Evolutionary conservation across 2,888 invertebrate species (phyloP).

Genomic region (Alviniconcha strummeri): DNA sequence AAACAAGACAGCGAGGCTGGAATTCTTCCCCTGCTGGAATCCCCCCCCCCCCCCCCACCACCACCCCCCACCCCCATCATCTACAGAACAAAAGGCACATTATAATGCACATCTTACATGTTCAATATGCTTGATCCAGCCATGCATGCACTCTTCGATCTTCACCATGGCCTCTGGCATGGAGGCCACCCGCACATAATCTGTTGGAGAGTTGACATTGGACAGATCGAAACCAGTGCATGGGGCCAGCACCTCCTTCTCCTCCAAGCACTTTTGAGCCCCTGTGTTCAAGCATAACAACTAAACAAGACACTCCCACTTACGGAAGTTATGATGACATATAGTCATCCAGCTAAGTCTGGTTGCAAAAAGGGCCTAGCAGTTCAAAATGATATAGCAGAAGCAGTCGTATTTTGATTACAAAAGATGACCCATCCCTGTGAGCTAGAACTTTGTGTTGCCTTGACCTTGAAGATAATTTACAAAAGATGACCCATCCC

Average conservation of each 20-base stretch:
- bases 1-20: too few species aligned
- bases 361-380: neutral
- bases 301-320: neutral
- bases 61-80: too few species aligned
- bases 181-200: constrained; percentile 20
- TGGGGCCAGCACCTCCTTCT: constrained; percentile 21
- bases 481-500: too few species aligned
- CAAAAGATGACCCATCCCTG: too few species aligned
- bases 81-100: too few species aligned
- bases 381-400: too few species aligned
- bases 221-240: constrained; percentile 12
- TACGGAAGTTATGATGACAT: neutral
- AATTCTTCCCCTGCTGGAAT: too few species aligned
- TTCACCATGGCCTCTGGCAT: constrained; percentile 25
- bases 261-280: constrained; percentile 25
- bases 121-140: constrained; percentile 30
- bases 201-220: constrained; percentile 11
- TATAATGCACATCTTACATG: constrained; percentile 6
- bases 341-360: neutral
- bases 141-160: constrained; percentile 29
- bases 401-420: too few species aligned
- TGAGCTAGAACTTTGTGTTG: too few species aligned
- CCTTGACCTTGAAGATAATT: too few species aligned
- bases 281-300: neutral
- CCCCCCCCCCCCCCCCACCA: too few species aligned